Percentiles rank a stretch among this genome's conserved stretches.
Evolutionary conservation across 1,140 invertebrate genomes (phyloP).

Genomic region (Tachypleus tridentatus): DNA sequence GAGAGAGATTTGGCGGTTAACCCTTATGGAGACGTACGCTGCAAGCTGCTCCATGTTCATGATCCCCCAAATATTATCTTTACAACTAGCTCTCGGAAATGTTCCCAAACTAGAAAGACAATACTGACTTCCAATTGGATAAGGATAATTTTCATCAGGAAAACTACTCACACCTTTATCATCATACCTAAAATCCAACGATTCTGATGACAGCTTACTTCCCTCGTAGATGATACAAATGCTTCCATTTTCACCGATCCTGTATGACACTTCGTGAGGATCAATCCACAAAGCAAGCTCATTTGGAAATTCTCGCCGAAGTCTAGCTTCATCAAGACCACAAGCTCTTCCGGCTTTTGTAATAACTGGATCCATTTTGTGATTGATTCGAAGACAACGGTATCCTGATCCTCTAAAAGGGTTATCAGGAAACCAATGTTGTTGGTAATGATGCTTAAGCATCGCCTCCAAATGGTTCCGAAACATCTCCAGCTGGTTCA

Average conservation of each 20-base stretch:
- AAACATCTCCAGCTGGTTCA: conserved; percentile 43
- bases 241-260: conserved; percentile 58
- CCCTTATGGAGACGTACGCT: too few relatives aligned
- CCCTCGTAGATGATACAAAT: conserved; percentile 49
- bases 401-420: conserved; percentile 52
- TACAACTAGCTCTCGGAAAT: too few relatives aligned
- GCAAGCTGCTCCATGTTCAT: too few relatives aligned
- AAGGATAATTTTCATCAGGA: too few relatives aligned
- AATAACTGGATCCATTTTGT: conserved; percentile 52
- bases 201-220: background rate
- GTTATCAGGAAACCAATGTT: conserved; percentile 55
- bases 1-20: too few relatives aligned
- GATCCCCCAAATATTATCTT: too few relatives aligned
- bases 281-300: conserved; percentile 60
- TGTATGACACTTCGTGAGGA: conserved; percentile 50
- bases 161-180: too few relatives aligned
- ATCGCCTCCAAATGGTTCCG: conserved; percentile 42
- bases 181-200: too few relatives aligned
- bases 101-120: too few relatives aligned
- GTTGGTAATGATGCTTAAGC: conserved; percentile 43
- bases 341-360: conserved; percentile 45
- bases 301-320: conserved; percentile 44
- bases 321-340: conserved; percentile 38
- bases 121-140: too few relatives aligned
- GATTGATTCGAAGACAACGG: conserved; percentile 53